These are phyloP conservation scores for Halcyon badia DNA, from an alignment of 2,797 vertebrate genomes.

Conservation along the genomic window DNA sequence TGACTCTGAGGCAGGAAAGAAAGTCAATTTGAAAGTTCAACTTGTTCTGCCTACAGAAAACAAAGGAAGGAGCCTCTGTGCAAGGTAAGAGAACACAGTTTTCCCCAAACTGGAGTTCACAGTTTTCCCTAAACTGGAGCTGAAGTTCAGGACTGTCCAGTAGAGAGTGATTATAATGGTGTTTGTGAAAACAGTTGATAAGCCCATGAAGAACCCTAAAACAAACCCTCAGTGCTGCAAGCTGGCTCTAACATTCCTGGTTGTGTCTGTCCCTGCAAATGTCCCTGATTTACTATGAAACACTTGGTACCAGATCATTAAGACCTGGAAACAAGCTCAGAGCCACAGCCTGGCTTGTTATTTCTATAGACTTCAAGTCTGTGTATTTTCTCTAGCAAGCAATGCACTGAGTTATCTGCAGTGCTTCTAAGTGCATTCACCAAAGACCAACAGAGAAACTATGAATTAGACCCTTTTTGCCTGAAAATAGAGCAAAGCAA, in stretches of 20 bases:
- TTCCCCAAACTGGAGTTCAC: too few species aligned
- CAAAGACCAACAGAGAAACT: neutral
- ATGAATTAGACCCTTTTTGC: neutral
- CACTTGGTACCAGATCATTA: neutral
- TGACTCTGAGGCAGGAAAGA: neutral
- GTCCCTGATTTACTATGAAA: neutral
- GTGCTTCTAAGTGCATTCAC: neutral
- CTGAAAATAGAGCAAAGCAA: neutral
- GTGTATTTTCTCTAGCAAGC: neutral
- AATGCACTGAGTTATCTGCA: neutral
- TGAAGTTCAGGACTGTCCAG: neutral
- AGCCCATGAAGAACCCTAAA: neutral
- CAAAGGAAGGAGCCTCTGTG: neutral
- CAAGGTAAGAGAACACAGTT: neutral
- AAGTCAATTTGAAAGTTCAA: neutral
- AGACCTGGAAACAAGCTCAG: neutral
- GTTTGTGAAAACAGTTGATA: neutral
- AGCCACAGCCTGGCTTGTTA: neutral
- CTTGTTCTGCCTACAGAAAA: neutral
- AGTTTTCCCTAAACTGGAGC: neutral
- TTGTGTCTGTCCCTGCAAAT: neutral
- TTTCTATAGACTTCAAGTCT: neutral
- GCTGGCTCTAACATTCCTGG: neutral
- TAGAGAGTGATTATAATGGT: neutral
- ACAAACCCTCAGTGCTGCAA: neutral